Evolutionary conservation across 1,140 invertebrate species (phyloP).

Genomic region (Procambarus virginalis): DNA sequence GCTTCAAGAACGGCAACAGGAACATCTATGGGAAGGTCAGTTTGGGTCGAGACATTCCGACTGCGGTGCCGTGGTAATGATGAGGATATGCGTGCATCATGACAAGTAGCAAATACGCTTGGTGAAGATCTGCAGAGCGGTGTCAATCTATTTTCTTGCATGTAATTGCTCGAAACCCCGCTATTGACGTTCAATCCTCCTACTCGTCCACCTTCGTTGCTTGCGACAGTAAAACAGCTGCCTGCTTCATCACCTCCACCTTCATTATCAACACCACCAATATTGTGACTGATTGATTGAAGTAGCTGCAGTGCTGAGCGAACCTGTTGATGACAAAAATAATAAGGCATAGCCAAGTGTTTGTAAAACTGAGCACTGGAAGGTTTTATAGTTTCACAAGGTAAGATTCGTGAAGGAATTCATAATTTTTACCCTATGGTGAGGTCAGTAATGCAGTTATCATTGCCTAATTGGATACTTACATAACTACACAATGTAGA

Average conservation of each 20-base stretch:
- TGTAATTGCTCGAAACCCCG: slow-evolving; percentile 26
- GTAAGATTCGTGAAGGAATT: too few relatives aligned
- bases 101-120: slow-evolving; percentile 61
- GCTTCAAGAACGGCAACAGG: slow-evolving; percentile 70
- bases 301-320: slow-evolving; percentile 67
- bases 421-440: too few relatives aligned
- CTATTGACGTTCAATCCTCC: neutral
- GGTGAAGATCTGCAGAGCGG: slow-evolving; percentile 67
- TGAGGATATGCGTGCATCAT: slow-evolving; percentile 17
- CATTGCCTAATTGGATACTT: too few relatives aligned
- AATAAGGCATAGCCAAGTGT: too few relatives aligned
- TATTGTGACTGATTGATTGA: slow-evolving; percentile 64
- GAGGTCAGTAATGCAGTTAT: too few relatives aligned
- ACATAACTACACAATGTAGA: too few relatives aligned
- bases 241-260: slow-evolving; percentile 25
- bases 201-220: slow-evolving; percentile 39
- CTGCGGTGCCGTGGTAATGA: slow-evolving; percentile 28
- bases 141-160: slow-evolving; percentile 45
- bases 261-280: slow-evolving; percentile 41
- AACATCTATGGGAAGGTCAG: slow-evolving; percentile 68
- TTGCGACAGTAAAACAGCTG: slow-evolving; percentile 41
- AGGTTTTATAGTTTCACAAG: too few relatives aligned
- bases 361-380: too few relatives aligned
- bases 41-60: slow-evolving; percentile 62
- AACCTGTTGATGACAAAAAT: slow-evolving; percentile 30